These are phyloP conservation scores for Parnassius glacialis DNA, from an alignment of 2,888 invertebrate genomes.

Conservation along the genomic window DNA sequence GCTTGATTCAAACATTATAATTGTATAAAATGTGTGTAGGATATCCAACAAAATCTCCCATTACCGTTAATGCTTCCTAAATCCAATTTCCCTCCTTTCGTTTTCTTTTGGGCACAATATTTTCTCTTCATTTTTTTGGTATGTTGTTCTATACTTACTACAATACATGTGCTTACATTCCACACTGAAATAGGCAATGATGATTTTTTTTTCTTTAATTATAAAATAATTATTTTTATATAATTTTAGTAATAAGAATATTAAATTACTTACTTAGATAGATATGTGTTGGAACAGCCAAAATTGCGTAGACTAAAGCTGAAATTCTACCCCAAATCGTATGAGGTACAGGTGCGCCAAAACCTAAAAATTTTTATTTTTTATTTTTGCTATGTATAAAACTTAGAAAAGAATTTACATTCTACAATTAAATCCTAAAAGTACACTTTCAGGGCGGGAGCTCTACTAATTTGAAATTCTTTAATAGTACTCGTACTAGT, in stretches of 20 bases:
- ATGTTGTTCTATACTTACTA: conserved; percentile 42
- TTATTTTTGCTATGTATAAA: too few species aligned
- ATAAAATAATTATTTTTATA: too few species aligned
- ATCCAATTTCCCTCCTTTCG: conserved; percentile 11
- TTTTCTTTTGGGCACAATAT: conserved; percentile 10
- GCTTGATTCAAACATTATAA: background rate
- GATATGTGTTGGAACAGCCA: conserved; percentile 85
- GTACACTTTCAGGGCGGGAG: too few species aligned
- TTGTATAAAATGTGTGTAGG: background rate
- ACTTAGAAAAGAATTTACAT: too few species aligned
- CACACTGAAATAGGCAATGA: conserved; percentile 50
- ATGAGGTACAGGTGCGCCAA: conserved; percentile 86
- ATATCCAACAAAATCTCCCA: background rate
- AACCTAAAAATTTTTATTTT: conserved; percentile 72
- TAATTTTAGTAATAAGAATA: too few species aligned
- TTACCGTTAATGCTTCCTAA: conserved; percentile 25
- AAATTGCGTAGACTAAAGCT: conserved; percentile 82
- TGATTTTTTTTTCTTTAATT: conserved; percentile 4
- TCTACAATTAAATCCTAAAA: too few species aligned
- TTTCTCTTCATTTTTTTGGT: conserved; percentile 32
- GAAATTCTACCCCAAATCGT: conserved; percentile 82
- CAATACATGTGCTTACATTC: conserved; percentile 55
- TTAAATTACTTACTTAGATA: conserved; percentile 69
- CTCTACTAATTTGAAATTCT: too few species aligned
- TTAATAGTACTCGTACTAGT: too few species aligned